Evolutionary conservation across 1,140 invertebrate species (phyloP).

Genomic region (Choristoneura fumiferana): DNA sequence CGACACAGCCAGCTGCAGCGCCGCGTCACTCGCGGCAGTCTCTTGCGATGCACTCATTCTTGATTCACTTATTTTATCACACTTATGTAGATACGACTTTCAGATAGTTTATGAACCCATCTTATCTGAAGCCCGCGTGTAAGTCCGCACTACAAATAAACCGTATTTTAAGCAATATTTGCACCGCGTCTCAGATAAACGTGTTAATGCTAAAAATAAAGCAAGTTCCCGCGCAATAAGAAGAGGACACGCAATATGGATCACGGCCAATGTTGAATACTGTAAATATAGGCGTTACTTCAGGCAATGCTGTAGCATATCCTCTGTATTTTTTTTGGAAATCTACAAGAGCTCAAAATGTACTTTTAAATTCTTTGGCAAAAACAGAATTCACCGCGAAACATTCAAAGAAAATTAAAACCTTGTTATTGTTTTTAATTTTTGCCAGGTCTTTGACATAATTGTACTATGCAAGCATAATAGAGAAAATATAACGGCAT

Average conservation of each 20-base stretch:
- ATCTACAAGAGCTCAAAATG: neutral
- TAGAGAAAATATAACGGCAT: slow-evolving; percentile 63
- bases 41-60: slow-evolving; percentile 68
- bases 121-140: slow-evolving; percentile 1
- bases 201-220: slow-evolving; percentile 71
- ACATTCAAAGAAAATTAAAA: neutral
- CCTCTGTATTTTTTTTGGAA: neutral
- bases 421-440: slow-evolving; percentile 12
- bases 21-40: slow-evolving; percentile 6
- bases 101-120: neutral
- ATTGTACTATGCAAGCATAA: slow-evolving; percentile 1
- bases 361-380: too few species aligned
- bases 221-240: slow-evolving; percentile 70
- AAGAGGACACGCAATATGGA: slow-evolving; percentile 69
- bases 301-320: neutral
- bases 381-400: too few species aligned
- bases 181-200: slow-evolving; percentile 49
- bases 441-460: neutral
- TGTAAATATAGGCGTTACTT: slow-evolving; percentile 39
- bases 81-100: slow-evolving; percentile 32
- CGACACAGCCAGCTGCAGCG: slow-evolving; percentile 28
- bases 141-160: slow-evolving; percentile 2
- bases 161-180: slow-evolving; percentile 18
- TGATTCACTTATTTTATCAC: slow-evolving; percentile 42
- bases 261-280: slow-evolving; percentile 67